A percentile compares a stretch with the other conserved stretches of the same genome.
phyloP scores from a whole-genome alignment of 2,113 vertebrate genomes.

The Arvicanthis niloticus region DNA sequence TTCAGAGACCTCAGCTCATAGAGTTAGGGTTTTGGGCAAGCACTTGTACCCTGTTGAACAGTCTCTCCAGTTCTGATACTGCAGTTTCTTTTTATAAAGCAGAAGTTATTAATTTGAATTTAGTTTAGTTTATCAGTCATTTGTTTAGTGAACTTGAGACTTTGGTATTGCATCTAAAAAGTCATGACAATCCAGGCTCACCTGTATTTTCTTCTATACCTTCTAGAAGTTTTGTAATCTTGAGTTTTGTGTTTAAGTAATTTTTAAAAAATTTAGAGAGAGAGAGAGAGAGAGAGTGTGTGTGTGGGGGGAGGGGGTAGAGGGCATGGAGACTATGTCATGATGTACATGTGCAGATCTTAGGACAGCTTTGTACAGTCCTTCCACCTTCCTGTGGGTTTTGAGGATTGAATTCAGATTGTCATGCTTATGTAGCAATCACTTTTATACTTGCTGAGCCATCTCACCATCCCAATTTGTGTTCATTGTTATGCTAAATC shows the following conservation, averaged over 20 bases:
- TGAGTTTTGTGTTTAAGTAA: neutral
- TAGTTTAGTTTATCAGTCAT: neutral
- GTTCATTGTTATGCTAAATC: neutral
- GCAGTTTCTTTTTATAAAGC: neutral
- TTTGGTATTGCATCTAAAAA: neutral
- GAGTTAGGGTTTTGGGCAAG: neutral
- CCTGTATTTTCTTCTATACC: neutral
- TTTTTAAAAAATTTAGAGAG: neutral
- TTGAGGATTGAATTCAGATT: neutral
- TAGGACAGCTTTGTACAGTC: too few species aligned
- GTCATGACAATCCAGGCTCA: neutral
- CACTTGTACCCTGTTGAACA: neutral
- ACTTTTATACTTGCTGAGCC: neutral
- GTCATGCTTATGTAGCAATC: neutral
- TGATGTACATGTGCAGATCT: neutral
- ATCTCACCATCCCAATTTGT: neutral
- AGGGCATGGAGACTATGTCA: neutral
- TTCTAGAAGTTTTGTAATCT: conserved; percentile 6
- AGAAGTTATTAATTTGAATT: conserved; percentile 21
- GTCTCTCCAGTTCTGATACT: neutral
- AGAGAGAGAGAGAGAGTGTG: too few species aligned
- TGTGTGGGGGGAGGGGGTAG: neutral
- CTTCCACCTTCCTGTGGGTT: neutral
- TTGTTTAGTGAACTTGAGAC: neutral
- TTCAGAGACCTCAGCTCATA: neutral